These are phyloP conservation scores for Sesamia nonagrioides DNA, from an alignment of 1,140 invertebrate species.

Conservation along the genomic window DNA sequence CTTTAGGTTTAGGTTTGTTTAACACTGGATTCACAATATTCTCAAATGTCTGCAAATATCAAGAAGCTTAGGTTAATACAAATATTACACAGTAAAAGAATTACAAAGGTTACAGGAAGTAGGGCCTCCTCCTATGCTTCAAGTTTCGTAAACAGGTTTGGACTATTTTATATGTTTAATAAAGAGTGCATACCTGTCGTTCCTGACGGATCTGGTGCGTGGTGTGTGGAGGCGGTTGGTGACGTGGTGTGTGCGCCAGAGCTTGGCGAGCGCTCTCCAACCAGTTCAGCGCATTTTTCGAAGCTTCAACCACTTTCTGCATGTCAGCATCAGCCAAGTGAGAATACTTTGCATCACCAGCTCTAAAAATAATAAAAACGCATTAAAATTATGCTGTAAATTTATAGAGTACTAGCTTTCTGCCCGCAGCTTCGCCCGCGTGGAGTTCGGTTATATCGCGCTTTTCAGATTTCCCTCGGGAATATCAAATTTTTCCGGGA, in stretches of 20 bases:
- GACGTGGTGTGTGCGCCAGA: slow-evolving; percentile 88
- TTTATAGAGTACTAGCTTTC: not conserved
- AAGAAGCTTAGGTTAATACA: not conserved
- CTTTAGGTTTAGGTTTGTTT: slow-evolving; percentile 95
- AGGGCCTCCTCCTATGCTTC: no score
- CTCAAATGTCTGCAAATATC: slow-evolving; percentile 89
- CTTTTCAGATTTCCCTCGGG: no score
- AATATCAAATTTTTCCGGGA: no score
- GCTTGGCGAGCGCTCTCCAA: slow-evolving; percentile 91
- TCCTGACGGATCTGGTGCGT: slow-evolving; percentile 92
- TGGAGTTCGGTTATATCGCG: no score
- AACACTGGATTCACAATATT: slow-evolving; percentile 91
- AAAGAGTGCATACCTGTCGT: slow-evolving; percentile 88
- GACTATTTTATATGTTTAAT: no score
- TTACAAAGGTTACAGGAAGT: no score
- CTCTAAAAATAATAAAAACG: slow-evolving; percentile 66
- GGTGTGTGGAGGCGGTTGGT: slow-evolving; percentile 91
- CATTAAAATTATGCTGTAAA: not conserved
- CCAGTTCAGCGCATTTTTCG: slow-evolving; percentile 91
- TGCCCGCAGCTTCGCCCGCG: no score
- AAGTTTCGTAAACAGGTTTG: no score
- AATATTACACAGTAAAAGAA: not conserved
- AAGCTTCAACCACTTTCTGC: slow-evolving; percentile 90
- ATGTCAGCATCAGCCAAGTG: slow-evolving; percentile 95
- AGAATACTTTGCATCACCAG: slow-evolving; percentile 93